These are phyloP conservation scores for Sitodiplosis mosellana DNA, from an alignment of 1,140 invertebrate species.

Conservation along the genomic window DNA sequence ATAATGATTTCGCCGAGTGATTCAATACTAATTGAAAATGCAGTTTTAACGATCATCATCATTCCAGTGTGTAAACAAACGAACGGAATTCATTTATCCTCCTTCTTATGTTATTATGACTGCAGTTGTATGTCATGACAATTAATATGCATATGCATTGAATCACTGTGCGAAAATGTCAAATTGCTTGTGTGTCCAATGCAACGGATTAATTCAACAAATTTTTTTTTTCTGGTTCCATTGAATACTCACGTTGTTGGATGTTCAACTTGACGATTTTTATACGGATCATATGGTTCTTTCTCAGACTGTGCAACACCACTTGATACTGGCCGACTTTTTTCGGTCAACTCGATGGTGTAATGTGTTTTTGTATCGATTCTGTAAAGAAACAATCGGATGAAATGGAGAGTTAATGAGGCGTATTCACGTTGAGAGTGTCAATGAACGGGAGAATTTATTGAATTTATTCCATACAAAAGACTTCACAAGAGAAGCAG, in stretches of 20 bases:
- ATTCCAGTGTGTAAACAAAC: background rate
- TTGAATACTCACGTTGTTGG: slow-evolving; percentile 43
- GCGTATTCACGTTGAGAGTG: no score
- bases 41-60: background rate
- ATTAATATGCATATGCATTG: background rate
- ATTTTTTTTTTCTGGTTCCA: no score
- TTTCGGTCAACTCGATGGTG: slow-evolving; percentile 27
- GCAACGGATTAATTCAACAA: no score
- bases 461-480: no score
- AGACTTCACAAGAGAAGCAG: no score
- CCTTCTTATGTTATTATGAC: no score
- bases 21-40: background rate
- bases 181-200: background rate
- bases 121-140: no score
- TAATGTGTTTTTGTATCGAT: slow-evolving; percentile 9
- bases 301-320: slow-evolving; percentile 13
- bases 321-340: slow-evolving; percentile 24
- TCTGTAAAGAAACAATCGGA: background rate
- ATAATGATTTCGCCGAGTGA: no score
- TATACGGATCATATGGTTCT: slow-evolving; percentile 38
- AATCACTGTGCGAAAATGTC: background rate
- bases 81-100: no score
- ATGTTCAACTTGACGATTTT: slow-evolving; percentile 43
- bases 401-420: no score
- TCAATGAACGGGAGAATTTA: no score